Conservation (phyloP, 2,888 invertebrate genomes). For the Microctonus hyperodae region DNA sequence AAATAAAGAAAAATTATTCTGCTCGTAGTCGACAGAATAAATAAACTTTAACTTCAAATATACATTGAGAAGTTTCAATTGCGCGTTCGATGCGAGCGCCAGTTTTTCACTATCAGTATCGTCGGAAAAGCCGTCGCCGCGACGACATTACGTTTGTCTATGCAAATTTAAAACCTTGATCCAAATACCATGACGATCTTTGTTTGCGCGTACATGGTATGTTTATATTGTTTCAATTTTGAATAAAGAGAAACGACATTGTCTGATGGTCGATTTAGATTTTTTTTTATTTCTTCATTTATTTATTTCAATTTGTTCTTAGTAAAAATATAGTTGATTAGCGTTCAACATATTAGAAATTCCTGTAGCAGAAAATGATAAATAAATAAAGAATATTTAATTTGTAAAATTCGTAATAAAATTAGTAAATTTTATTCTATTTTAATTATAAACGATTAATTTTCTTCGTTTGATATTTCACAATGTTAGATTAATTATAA, state of each 20-base stretch:
- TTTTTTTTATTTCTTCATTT: background rate
- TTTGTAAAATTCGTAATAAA: too few relatives aligned
- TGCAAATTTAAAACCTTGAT: slow-evolving; percentile 45
- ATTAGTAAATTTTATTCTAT: too few relatives aligned
- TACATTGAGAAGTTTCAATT: slow-evolving; percentile 5
- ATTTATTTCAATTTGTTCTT: background rate
- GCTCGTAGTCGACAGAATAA: slow-evolving; percentile 36
- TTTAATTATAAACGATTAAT: too few relatives aligned
- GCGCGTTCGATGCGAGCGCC: too few relatives aligned
- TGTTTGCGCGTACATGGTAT: too few relatives aligned
- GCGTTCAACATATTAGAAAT: too few relatives aligned
- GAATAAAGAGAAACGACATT: background rate
- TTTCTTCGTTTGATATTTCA: too few relatives aligned
- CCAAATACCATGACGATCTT: background rate
- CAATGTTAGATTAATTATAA: too few relatives aligned
- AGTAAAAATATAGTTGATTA: too few relatives aligned
- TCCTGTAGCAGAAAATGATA: too few relatives aligned
- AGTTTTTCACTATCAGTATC: slow-evolving; percentile 7
- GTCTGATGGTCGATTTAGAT: slow-evolving; percentile 28
- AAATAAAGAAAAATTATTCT: background rate
- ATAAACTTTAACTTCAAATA: slow-evolving; percentile 38
- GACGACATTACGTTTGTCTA: slow-evolving; percentile 47
- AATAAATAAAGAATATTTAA: too few relatives aligned
- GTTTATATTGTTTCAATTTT: background rate
- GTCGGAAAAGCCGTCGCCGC: background rate